Base-by-base conservation (phyloP, 2,888 invertebrate genomes). In the Seladonia tumulorum region DNA sequence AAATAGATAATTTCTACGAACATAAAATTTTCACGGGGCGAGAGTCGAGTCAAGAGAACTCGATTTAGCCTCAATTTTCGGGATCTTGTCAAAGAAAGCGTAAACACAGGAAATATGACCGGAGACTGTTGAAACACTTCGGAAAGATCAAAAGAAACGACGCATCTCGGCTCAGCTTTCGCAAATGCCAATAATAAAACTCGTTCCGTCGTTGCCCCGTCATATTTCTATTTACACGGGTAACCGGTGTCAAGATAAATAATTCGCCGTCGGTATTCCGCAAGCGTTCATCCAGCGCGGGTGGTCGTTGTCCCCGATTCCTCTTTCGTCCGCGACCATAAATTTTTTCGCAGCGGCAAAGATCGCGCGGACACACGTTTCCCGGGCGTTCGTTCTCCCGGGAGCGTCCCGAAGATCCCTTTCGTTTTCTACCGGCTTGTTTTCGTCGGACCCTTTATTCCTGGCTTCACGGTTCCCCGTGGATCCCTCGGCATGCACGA, bases 311-410 rank as follows among this genome's bases (percentile, higher is more conserved):
- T 10, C 63, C 63, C 25, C 82, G 66, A 76, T 79, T 66, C 42
- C 49, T 14, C 47, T 10, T 14, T 39, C 5, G 25, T 60, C 39
- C 29, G n/a, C 16, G 25, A 39, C 73, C 74, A 85, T 87, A 86
- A 80, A 78, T 88, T 88, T 22, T 76, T 68, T 70, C 49, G 47
- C 35, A n/a, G 76, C 71, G 47, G 72, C 53, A 71, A 74, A 76
- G 47, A 72, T 47, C 77, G 83, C 73, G 87, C 85, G 79, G 76
- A 76, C 74, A 60, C 35, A 71, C 25, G 42, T 57, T 73, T 35
- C 29, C 4, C 35, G 25, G 77, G 53, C 77, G 25, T 29, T 66
- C 66, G 4, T 63, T 18, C 72, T 18, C 29, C 18, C n/a, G 79
- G 86, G 79, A 80, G 68, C 76, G 25, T 49, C 76, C 25, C 18